phyloP scores from a whole-genome alignment of 2,888 invertebrate species.

The Hoplodrina blanda region DNA sequence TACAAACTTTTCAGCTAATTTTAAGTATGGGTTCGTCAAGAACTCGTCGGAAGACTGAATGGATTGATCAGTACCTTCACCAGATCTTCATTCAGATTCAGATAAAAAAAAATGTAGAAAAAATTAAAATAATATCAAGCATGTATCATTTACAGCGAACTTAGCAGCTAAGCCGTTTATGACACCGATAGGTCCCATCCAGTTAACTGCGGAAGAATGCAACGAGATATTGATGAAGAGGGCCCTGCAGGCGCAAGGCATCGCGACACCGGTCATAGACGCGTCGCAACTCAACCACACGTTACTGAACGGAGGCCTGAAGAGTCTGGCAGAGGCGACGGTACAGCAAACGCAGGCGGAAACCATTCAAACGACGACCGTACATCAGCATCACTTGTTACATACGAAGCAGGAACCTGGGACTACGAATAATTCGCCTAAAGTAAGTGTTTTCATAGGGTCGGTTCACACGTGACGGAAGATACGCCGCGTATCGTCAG shows the following conservation, averaged over 20 bases:
- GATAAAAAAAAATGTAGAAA: not conserved
- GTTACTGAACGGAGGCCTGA: constrained; percentile 83
- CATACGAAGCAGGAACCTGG: constrained; percentile 91
- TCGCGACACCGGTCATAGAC: constrained; percentile 87
- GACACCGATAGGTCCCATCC: constrained; percentile 93
- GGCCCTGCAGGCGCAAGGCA: constrained; percentile 92
- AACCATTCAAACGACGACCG: constrained; percentile 79
- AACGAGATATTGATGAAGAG: constrained; percentile 95
- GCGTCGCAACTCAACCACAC: constrained; percentile 87
- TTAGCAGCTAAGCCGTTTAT: constrained; percentile 91
- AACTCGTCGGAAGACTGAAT: no score
- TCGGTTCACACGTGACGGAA: no score
- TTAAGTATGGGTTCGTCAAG: no score
- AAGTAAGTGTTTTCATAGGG: constrained; percentile 74
- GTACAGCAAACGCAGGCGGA: constrained; percentile 80
- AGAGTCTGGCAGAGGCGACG: constrained; percentile 83
- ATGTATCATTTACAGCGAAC: constrained; percentile 79
- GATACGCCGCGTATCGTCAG: no score
- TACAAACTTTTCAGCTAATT: no score
- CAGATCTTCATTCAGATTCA: no score
- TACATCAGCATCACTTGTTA: constrained; percentile 86
- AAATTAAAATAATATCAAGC: constrained; percentile 24
- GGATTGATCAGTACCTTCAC: no score
- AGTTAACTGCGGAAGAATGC: constrained; percentile 94
- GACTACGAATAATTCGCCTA: constrained; percentile 90